Base-by-base conservation (phyloP, 2,888 invertebrate species). In the Conomelus anceps region DNA sequence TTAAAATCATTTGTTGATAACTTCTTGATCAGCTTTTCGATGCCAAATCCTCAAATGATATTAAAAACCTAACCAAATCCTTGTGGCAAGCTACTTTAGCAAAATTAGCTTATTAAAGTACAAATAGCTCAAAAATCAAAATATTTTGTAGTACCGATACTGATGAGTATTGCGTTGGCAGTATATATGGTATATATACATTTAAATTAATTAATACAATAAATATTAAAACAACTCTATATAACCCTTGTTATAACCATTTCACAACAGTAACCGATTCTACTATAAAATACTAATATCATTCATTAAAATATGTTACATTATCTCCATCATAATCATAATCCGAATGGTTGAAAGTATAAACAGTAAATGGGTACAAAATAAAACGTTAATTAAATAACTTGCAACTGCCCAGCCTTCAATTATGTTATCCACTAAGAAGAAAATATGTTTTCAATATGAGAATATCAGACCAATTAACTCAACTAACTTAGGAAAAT, bases 371-470 rank as follows among this genome's bases (percentile, higher is more conserved):
- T 63, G 63, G n/a, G n/a, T 63, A 63, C 63, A 20, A n/a, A 63
- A 63, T 63, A n/a, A 63, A 63, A 63, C 63, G n/a, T n/a, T n/a
- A n/a, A n/a, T 63, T 63, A 63, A 85, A 85, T 24, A 90, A 88
- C 86, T 90, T 90, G 90, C 90, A 89, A 89, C 90, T 90, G 90
- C 90, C 90, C 90, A 90, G 90, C 90, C 90, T 89, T 88, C 63
- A 26, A 84, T 87, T 84, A 89, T 4, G n/a, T 63, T 63, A 63
- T 63, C 13, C 63, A 63, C 63, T 63, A 63, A 63, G 3, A 63
- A 9, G n/a, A 63, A 7, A 63, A 85, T 84, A 26, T 88, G 88
- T 89, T 88, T 26, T 24, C 87, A 89, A 90, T 89, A 89, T 84
- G n/a, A 63, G 13, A 63, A 41, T 13, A n/a, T 63, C 63, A 63